Conservation (phyloP, 2,113 vertebrate genomes). For the Jacana jacana region DNA sequence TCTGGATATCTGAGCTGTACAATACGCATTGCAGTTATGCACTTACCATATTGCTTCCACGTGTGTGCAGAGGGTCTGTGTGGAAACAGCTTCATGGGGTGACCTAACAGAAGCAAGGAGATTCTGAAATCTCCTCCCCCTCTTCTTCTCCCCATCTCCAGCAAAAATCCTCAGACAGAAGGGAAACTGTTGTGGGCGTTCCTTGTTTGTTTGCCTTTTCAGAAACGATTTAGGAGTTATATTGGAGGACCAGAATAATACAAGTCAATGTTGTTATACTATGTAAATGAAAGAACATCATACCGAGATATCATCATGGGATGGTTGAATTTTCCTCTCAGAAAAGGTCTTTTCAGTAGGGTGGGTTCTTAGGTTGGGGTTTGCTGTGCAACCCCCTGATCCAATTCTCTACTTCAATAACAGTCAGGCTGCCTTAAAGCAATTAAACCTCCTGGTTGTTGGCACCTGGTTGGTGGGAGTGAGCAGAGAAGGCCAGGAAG, state of each 20-base stretch:
- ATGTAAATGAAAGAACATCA: neutral
- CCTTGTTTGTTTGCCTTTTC: neutral
- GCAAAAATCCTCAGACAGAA: neutral
- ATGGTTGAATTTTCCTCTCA: neutral
- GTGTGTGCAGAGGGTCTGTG: neutral
- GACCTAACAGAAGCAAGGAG: neutral
- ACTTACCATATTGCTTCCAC: neutral
- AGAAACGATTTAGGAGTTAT: neutral
- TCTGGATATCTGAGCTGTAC: neutral
- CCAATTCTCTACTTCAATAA: neutral
- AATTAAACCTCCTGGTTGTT: neutral
- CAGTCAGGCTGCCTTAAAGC: neutral
- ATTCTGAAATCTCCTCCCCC: neutral
- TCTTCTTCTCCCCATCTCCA: neutral
- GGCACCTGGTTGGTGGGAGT: neutral
- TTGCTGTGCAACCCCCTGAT: neutral
- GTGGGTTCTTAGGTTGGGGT: neutral
- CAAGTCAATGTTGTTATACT: neutral
- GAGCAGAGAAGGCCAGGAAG: neutral
- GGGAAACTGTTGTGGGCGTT: neutral
- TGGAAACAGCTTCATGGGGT: neutral
- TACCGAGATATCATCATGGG: neutral
- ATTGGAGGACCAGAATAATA: neutral
- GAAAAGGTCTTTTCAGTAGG: neutral
- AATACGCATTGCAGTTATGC: neutral